A percentile compares a stretch with the other conserved stretches of the same genome.
phyloP scores from a whole-genome alignment of 2,797 vertebrate genomes.

The Poecilia picta region DNA sequence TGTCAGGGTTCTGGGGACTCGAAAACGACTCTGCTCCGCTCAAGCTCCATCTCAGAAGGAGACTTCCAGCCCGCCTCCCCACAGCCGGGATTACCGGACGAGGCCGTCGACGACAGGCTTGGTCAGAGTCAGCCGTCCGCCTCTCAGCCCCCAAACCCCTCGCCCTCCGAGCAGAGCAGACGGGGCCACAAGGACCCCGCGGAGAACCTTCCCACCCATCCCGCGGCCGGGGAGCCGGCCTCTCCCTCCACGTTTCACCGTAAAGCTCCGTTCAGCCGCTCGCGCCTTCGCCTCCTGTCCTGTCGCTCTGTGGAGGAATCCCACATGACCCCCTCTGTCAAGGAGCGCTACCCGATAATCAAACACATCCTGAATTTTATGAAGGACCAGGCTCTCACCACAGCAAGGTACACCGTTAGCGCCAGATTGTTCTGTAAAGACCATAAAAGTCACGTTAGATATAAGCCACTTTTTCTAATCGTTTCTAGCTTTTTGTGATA shows the following conservation, averaged over 20 bases:
- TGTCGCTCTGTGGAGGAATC: slow-evolving; percentile 92
- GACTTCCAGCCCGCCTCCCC: slow-evolving; percentile 86
- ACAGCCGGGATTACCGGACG: slow-evolving; percentile 42
- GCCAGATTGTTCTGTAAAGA: neutral
- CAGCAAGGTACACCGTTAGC: slow-evolving; percentile 76
- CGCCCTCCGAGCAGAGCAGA: slow-evolving; percentile 54
- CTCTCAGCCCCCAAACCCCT: slow-evolving; percentile 48
- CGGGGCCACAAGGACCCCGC: slow-evolving; percentile 69
- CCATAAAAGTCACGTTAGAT: neutral
- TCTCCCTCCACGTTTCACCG: slow-evolving; percentile 86
- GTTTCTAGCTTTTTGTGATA: neutral
- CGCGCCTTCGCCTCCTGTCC: slow-evolving; percentile 92
- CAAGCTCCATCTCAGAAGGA: slow-evolving; percentile 83
- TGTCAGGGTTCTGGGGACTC: slow-evolving; percentile 50
- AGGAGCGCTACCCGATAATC: slow-evolving; percentile 89
- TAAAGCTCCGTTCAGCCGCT: slow-evolving; percentile 86
- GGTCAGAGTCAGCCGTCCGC: slow-evolving; percentile 33
- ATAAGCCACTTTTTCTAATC: neutral
- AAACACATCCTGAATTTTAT: slow-evolving; percentile 92
- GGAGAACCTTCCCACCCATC: slow-evolving; percentile 77
- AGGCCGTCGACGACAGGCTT: neutral
- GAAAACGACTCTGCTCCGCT: slow-evolving; percentile 69
- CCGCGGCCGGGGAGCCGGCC: slow-evolving; percentile 72
- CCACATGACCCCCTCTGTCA: slow-evolving; percentile 83
- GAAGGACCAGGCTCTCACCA: slow-evolving; percentile 91